Base-by-base conservation (phyloP, 2,113 vertebrate species). In the Hoplias malabaricus region DNA sequence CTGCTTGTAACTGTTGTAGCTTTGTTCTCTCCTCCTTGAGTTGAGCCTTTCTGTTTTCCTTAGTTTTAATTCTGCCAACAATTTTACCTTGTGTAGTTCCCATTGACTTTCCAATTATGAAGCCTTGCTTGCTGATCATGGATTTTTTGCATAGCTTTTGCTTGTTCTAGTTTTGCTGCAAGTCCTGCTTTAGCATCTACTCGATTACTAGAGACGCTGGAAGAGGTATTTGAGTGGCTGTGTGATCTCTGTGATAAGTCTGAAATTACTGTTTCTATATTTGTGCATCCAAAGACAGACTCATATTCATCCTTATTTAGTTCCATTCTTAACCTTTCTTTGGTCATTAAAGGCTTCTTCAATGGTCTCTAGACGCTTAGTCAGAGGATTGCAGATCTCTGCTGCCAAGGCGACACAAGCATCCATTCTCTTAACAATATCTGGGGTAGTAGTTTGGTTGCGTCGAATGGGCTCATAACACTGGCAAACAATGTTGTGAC, bases 401-500 rank as follows among this genome's bases (percentile, higher is more conserved):
- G 14, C 16, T 27, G 73, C 77, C 21, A 83, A 10, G 2, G 40
- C 29, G 9, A n/a, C 27, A 68, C 73, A 83, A 23, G 72, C 76
- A 36, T 82, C 83, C 72, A 84, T 82, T 82, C 23, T 76, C 5
- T 65, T 72, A 2, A 56, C 82, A 59, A 84, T 82, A 8, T 68
- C 62, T 54, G 82, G 27, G 5, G 61, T 86, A 7, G 50, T 75
- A 8, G 6, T 69, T 50, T 63, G 21, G 31, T 81, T 83, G 19
- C 46, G 61, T 71, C 10, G 27, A 19, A 86, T 79, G 14, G 81
- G 68, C 42, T 85, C 71, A 80, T 85, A 81, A 1, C 59, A 61
- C 0, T 29, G 48, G 2, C 33, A 2, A 16, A 84, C 69, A 0
- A 1, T 29, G 6, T 73, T 16, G 12, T 75, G 50, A 50, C 38